Conservation (phyloP, 2,797 vertebrate species). For the Erethizon dorsatum region DNA sequence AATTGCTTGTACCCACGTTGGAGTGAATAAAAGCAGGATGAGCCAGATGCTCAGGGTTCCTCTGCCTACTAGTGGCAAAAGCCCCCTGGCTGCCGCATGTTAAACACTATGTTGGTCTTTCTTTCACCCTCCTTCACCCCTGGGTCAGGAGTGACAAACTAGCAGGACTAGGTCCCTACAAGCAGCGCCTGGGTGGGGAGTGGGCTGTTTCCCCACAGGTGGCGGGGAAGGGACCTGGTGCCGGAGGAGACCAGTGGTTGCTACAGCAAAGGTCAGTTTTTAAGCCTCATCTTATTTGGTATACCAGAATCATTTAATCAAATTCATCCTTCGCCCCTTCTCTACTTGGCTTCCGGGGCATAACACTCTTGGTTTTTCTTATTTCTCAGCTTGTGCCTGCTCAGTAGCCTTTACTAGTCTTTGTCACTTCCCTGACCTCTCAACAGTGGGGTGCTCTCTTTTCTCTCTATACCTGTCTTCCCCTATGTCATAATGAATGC, state of each 20-base stretch:
- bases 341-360: background rate
- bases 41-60: background rate
- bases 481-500: background rate
- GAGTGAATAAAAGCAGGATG: background rate
- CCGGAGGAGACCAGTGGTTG: too few species aligned
- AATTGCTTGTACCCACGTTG: background rate
- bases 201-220: background rate
- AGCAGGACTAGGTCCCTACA: background rate
- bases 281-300: background rate
- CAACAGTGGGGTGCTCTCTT: background rate
- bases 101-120: background rate
- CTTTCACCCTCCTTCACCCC: background rate
- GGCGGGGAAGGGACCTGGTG: too few species aligned
- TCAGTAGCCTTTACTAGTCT: background rate
- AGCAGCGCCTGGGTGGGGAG: background rate
- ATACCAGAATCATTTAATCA: constrained; percentile 12
- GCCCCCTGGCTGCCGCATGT: background rate
- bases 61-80: background rate
- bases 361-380: background rate
- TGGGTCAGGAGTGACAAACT: background rate
- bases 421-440: background rate
- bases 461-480: background rate
- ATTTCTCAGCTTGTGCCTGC: background rate
- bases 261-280: background rate
- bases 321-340: background rate